Conservation (phyloP, 2,888 invertebrate genomes). For the Colletes collaris region DNA sequence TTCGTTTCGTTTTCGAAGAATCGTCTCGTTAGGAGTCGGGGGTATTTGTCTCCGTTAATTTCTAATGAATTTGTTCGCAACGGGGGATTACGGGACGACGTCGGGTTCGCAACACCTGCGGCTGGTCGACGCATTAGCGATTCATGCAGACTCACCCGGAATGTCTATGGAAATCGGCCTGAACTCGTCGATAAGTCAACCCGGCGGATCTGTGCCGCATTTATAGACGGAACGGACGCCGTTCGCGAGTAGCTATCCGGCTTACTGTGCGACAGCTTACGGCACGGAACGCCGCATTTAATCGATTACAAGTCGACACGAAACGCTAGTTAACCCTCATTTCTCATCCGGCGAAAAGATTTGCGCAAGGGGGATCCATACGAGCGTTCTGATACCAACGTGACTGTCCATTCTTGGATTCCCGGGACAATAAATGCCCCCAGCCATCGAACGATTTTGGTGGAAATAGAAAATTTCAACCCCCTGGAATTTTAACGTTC, state of each 20-base stretch:
- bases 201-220: constrained; percentile 35
- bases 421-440: no score
- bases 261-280: constrained; percentile 34
- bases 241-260: constrained; percentile 72
- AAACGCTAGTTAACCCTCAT: constrained; percentile 10
- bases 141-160: constrained; percentile 14
- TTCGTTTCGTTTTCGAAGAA: no score
- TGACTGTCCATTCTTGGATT: no score
- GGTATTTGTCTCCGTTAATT: no score
- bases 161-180: constrained; percentile 41
- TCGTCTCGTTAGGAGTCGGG: no score
- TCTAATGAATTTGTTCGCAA: no score
- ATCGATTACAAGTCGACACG: constrained; percentile 40
- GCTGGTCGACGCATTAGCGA: constrained; percentile 12
- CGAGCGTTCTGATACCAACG: no score
- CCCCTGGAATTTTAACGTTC: no score
- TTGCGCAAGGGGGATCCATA: no score
- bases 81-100: background rate
- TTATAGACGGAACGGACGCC: constrained; percentile 56
- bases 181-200: constrained; percentile 47
- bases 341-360: no score
- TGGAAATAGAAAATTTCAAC: no score
- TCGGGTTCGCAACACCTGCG: background rate
- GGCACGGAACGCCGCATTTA: constrained; percentile 25
- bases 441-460: no score